These are phyloP conservation scores for Trachurus trachurus DNA, from an alignment of 2,797 vertebrate genomes.

Conservation along the genomic window DNA sequence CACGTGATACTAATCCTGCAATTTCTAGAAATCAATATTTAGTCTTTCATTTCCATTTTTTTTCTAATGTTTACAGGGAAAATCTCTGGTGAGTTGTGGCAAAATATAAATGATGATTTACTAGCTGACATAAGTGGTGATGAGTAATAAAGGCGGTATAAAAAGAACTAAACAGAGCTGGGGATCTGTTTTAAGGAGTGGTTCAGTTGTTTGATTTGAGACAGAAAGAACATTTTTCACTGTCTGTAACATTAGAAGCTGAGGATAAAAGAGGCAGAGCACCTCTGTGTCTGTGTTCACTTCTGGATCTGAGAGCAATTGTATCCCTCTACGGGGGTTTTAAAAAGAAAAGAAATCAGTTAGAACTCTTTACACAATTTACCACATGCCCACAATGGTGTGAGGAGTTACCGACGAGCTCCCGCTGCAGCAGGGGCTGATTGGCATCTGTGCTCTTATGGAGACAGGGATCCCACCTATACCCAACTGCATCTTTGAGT, in stretches of 20 bases:
- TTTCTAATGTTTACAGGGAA: not conserved
- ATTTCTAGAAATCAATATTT: conserved; percentile 13
- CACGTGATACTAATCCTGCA: not conserved
- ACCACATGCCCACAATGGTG: conserved; percentile 22
- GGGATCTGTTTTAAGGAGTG: conserved; percentile 10
- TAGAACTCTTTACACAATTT: conserved; percentile 29
- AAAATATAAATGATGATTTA: conserved; percentile 19
- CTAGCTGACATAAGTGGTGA: conserved; percentile 24
- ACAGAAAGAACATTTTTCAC: conserved; percentile 4
- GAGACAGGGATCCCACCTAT: conserved; percentile 40
- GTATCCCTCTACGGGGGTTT: not conserved
- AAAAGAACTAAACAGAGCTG: conserved; percentile 3
- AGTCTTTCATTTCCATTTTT: conserved; percentile 9
- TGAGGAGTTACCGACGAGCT: conserved; percentile 14
- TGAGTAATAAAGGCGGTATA: conserved; percentile 22
- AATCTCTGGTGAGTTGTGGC: conserved; percentile 5
- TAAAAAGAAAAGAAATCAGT: conserved; percentile 33
- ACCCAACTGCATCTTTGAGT: conserved; percentile 49
- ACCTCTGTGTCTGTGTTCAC: conserved; percentile 10
- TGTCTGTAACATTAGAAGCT: conserved; percentile 10
- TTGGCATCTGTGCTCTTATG: conserved; percentile 54
- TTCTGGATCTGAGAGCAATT: conserved; percentile 15
- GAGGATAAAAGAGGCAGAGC: conserved; percentile 28
- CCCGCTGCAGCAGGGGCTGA: conserved; percentile 41
- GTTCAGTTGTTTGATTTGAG: conserved; percentile 22